Evolutionary conservation across 2,113 vertebrate genomes (phyloP).

Genomic region (Gymnorhina tibicen): DNA sequence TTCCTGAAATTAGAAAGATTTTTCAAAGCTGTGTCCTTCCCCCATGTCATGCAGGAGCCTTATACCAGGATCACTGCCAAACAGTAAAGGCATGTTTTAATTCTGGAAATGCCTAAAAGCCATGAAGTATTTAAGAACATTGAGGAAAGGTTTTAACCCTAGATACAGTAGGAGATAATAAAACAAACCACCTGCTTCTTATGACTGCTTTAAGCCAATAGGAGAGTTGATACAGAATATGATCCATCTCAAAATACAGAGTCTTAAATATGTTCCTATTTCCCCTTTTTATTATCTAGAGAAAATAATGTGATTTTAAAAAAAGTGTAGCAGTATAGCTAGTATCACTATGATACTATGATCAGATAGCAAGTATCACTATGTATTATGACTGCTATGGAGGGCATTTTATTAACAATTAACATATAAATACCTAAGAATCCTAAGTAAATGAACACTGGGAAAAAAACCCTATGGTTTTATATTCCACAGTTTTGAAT

Average conservation of each 20-base stretch:
- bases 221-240: not conserved
- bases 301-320: not conserved
- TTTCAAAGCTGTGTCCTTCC: not conserved
- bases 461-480: not conserved
- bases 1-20: not conserved
- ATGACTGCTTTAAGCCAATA: not conserved
- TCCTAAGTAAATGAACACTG: not conserved
- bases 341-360: not conserved
- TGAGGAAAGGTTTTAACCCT: not conserved
- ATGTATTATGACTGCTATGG: not conserved
- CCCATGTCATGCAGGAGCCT: not conserved
- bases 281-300: not conserved
- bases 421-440: not conserved
- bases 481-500: not conserved
- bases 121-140: not conserved
- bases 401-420: not conserved
- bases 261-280: not conserved
- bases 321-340: not conserved
- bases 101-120: not conserved
- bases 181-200: not conserved
- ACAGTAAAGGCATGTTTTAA: not conserved
- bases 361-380: not conserved
- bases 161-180: not conserved
- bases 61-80: not conserved
- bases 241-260: not conserved